Conservation (phyloP, 2,113 vertebrate species). For the Nycticorax nycticorax region DNA sequence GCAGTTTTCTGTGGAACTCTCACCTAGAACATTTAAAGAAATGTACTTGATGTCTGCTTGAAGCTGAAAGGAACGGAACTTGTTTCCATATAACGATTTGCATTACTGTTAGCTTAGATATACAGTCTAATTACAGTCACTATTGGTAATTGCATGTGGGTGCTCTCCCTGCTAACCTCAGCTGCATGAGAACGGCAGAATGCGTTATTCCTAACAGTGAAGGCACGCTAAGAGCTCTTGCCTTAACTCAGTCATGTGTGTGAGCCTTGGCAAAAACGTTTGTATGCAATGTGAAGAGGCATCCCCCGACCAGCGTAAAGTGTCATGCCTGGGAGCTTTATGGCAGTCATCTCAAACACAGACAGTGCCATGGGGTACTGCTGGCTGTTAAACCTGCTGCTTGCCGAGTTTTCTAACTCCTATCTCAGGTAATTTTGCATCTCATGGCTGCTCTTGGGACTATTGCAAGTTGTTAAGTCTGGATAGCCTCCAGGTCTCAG, state of each 20-base stretch:
- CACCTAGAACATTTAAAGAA: background rate
- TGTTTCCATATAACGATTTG: background rate
- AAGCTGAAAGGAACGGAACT: background rate
- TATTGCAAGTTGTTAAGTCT: background rate
- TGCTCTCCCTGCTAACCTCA: background rate
- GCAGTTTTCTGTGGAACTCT: background rate
- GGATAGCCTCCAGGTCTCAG: background rate
- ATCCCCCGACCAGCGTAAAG: background rate
- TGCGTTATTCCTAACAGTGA: background rate
- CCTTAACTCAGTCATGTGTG: background rate
- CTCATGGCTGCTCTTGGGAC: background rate
- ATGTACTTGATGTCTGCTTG: background rate
- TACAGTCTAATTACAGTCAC: background rate
- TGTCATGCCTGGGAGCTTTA: background rate
- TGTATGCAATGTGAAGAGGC: background rate
- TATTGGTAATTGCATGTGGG: background rate
- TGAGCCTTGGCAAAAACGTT: background rate
- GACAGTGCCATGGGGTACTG: background rate
- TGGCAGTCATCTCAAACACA: background rate
- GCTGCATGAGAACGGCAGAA: accelerated
- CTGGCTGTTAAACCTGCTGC: background rate
- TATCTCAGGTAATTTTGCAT: background rate
- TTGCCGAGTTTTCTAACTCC: background rate
- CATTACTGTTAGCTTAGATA: background rate
- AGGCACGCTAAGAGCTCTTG: background rate